Evolutionary conservation across 92 coral and sea anemone species (phyloP).

Genomic region (Ricordea florida): DNA sequence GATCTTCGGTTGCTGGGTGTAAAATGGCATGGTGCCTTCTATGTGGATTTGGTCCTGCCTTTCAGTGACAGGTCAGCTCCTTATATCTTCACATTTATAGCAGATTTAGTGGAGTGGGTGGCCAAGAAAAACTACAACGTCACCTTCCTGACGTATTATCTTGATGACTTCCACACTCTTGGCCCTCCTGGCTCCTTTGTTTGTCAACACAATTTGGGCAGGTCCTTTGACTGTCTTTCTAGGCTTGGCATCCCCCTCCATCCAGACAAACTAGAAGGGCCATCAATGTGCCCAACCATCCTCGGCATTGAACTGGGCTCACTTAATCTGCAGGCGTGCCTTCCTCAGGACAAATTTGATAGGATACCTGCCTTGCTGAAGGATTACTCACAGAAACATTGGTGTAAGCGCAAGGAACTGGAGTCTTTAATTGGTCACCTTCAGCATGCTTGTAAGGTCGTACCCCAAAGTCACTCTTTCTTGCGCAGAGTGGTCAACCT

Average conservation of each 20-base stretch:
- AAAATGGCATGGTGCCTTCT: neutral
- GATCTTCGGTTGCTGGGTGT: too few relatives aligned
- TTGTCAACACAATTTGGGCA: too few relatives aligned
- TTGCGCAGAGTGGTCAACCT: neutral
- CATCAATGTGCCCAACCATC: too few relatives aligned
- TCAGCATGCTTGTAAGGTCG: conserved; percentile 20
- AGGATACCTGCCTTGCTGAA: neutral
- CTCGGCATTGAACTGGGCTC: too few relatives aligned
- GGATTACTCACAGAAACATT: neutral
- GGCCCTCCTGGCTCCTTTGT: too few relatives aligned
- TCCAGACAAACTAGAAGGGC: too few relatives aligned
- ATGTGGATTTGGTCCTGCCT: neutral
- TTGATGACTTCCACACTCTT: too few relatives aligned
- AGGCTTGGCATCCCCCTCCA: too few relatives aligned
- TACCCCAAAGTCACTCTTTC: neutral
- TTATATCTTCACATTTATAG: too few relatives aligned
- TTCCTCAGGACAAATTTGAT: neutral
- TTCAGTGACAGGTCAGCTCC: neutral
- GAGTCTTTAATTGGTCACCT: conserved; percentile 37
- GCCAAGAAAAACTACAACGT: neutral
- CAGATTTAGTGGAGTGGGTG: neutral
- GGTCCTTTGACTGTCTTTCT: too few relatives aligned
- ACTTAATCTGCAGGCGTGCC: neutral
- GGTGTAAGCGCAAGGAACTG: conserved; percentile 17
- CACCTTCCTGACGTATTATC: neutral